These are phyloP conservation scores for Idris sp. DNA, from an alignment of 1,140 invertebrate species.

Conservation along the genomic window DNA sequence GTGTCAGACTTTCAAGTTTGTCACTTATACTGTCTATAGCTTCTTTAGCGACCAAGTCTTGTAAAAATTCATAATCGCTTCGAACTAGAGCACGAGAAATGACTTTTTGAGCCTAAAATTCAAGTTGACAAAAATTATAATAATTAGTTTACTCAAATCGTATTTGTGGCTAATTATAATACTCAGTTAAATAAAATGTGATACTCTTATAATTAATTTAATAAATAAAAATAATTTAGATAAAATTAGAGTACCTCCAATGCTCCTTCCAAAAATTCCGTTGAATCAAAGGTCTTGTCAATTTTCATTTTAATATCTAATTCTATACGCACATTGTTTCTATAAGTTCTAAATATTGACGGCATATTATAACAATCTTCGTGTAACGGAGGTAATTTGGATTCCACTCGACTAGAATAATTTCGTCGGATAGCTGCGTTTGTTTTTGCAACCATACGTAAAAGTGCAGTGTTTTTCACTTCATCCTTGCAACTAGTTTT, in stretches of 20 bases:
- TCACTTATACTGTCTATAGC: conserved; percentile 17
- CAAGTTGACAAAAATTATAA: too few relatives aligned
- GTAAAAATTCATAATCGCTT: conserved; percentile 17
- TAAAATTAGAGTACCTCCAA: neutral
- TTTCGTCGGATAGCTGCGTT: too few relatives aligned
- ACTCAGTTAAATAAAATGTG: too few relatives aligned
- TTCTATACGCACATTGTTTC: too few relatives aligned
- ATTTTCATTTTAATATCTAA: too few relatives aligned
- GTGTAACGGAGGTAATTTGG: conserved; percentile 16
- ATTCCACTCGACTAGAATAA: too few relatives aligned
- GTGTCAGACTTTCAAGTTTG: conserved; percentile 14
- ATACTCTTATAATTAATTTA: conserved; percentile 7
- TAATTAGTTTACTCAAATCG: too few relatives aligned
- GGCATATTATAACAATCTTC: conserved; percentile 5
- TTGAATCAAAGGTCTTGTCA: neutral
- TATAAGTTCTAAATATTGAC: conserved; percentile 1
- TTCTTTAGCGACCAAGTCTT: conserved; percentile 16
- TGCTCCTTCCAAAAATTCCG: conserved; percentile 13
- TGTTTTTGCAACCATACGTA: too few relatives aligned
- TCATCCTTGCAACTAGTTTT: too few relatives aligned
- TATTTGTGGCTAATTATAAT: too few relatives aligned
- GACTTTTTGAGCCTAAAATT: conserved; percentile 32
- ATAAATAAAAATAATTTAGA: conserved; percentile 1
- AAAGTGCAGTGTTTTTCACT: too few relatives aligned
- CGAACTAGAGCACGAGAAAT: conserved; percentile 21